Evolutionary conservation across 2,113 vertebrate species (phyloP).

Genomic region (Sturnus vulgaris): DNA sequence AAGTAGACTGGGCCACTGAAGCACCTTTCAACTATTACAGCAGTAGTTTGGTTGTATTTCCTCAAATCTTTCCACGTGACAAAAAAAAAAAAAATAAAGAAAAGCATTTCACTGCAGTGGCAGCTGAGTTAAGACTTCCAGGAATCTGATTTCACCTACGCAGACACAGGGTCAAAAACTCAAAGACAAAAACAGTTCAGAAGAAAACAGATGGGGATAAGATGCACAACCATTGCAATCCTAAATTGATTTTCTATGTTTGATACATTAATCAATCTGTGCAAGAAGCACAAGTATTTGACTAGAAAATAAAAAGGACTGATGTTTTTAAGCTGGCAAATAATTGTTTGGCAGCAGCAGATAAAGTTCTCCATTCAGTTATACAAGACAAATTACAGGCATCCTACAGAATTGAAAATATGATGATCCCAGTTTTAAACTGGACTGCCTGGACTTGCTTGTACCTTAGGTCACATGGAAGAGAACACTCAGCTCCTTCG

Average conservation of each 20-base stretch:
- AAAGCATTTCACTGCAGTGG: background rate
- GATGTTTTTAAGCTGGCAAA: background rate
- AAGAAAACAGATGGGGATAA: background rate
- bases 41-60: background rate
- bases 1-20: background rate
- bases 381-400: accelerated
- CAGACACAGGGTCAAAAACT: background rate
- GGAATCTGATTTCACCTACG: background rate
- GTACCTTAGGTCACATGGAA: background rate
- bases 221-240: background rate
- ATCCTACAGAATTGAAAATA: background rate
- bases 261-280: background rate
- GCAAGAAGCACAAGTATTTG: background rate
- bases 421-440: background rate
- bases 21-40: background rate
- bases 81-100: background rate
- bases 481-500: background rate
- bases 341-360: background rate
- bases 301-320: background rate
- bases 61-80: background rate
- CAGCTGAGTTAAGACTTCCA: background rate
- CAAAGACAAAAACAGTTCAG: background rate
- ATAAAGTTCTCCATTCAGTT: background rate
- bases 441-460: background rate
- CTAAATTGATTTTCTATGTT: background rate